Conservation (phyloP, 1,140 invertebrate species). For the Daktulosphaira vitifoliae region DNA sequence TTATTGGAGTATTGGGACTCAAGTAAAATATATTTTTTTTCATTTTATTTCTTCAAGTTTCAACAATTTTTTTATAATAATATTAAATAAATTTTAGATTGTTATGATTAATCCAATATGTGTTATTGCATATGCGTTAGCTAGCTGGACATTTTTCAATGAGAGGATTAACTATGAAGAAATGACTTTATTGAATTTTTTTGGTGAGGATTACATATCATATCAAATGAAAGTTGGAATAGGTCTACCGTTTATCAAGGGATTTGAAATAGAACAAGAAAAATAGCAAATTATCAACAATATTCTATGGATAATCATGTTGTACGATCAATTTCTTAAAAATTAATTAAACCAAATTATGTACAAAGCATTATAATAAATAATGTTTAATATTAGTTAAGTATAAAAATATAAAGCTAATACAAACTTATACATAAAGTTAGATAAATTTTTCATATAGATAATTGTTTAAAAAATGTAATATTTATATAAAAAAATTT, state of each 20-base stretch:
- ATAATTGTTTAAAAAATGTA: too few relatives aligned
- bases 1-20: conserved; percentile 96
- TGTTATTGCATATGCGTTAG: conserved; percentile 64
- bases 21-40: conserved; percentile 51
- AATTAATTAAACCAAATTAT: too few relatives aligned
- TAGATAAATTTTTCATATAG: too few relatives aligned
- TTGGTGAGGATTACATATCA: conserved; percentile 75
- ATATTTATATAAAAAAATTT: neutral
- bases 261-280: conserved; percentile 40
- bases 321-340: too few relatives aligned
- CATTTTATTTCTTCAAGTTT: neutral
- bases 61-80: neutral
- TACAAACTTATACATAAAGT: too few relatives aligned
- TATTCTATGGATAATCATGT: too few relatives aligned
- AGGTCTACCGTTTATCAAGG: conserved; percentile 86
- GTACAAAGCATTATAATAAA: too few relatives aligned
- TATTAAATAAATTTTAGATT: conserved; percentile 52
- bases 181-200: conserved; percentile 84
- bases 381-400: too few relatives aligned
- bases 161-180: conserved; percentile 85
- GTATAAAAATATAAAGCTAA: too few relatives aligned
- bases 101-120: conserved; percentile 89
- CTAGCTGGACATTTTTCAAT: conserved; percentile 87
- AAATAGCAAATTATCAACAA: too few relatives aligned
- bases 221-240: conserved; percentile 83